Conservation (phyloP, 2,797 vertebrate species). For the Crotalus adamanteus region DNA sequence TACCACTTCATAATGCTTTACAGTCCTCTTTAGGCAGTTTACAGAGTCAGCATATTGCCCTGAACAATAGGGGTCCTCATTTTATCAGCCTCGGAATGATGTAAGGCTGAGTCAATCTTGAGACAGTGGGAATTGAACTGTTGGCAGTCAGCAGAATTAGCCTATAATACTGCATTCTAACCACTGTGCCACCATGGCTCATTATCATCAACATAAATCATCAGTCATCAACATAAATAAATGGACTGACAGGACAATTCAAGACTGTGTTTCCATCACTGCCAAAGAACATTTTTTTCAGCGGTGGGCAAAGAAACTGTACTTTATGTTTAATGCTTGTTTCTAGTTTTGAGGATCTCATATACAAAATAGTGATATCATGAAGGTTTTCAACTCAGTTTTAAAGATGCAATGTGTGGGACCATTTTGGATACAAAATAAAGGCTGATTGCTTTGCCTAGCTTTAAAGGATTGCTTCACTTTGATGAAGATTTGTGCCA, state of each 20-base stretch:
- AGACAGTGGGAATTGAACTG: not conserved
- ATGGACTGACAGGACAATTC: not conserved
- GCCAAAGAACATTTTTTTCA: not conserved
- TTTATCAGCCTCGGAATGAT: not conserved
- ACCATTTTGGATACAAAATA: not conserved
- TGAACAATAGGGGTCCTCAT: not conserved
- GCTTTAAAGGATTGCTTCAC: not conserved
- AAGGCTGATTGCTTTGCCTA: not conserved
- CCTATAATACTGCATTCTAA: not conserved
- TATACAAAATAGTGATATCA: not conserved
- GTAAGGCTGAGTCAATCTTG: not conserved
- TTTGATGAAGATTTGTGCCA: not conserved
- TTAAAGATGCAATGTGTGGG: not conserved
- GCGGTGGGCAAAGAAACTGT: not conserved
- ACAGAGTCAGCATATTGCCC: not conserved
- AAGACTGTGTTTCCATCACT: not conserved
- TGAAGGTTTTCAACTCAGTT: not conserved
- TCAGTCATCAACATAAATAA: not conserved
- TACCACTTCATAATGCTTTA: not conserved
- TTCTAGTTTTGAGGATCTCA: not conserved
- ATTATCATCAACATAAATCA: not conserved
- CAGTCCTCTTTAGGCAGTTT: not conserved
- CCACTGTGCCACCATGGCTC: not conserved
- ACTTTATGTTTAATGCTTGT: not conserved
- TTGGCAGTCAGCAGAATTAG: not conserved